phyloP scores from a whole-genome alignment of 2,888 invertebrate species.

The Salticus scenicus region DNA sequence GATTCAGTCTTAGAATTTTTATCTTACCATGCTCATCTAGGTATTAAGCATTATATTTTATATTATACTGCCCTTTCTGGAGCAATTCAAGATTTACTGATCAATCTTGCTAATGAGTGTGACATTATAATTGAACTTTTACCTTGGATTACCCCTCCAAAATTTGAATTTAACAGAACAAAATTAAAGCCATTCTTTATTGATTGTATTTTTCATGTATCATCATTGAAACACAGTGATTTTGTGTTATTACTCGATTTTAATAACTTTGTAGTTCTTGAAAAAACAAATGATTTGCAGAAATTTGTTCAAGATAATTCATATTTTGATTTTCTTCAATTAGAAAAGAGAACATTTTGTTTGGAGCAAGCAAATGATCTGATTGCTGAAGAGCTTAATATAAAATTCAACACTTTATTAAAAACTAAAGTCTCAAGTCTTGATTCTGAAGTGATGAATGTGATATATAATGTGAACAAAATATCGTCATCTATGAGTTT shows the following conservation, averaged over 20 bases:
- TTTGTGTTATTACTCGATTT: conserved; percentile 16
- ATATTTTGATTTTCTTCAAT: neutral
- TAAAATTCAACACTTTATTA: conserved; percentile 38
- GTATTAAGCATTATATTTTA: conserved; percentile 38
- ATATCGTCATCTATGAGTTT: neutral
- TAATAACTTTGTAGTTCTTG: conserved; percentile 21
- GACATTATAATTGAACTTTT: conserved; percentile 24
- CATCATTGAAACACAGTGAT: conserved; percentile 24
- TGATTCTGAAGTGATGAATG: neutral
- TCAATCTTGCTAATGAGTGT: conserved; percentile 24
- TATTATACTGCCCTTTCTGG: conserved; percentile 38
- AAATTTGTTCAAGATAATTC: conserved; percentile 6
- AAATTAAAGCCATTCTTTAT: conserved; percentile 14
- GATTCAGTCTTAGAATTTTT: conserved; percentile 44
- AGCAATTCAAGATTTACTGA: conserved; percentile 13
- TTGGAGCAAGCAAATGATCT: conserved; percentile 37
- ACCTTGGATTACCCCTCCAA: conserved; percentile 35
- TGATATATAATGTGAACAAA: conserved; percentile 25
- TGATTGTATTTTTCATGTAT: conserved; percentile 34
- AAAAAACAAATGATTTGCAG: neutral
- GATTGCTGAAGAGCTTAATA: conserved; percentile 39
- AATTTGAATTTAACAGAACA: neutral
- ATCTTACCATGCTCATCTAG: conserved; percentile 38
- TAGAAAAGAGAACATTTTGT: conserved; percentile 39
- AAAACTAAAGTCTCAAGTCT: conserved; percentile 22